Evolutionary conservation across 2,113 vertebrate genomes (phyloP).

Genomic region (Myxocyprinus asiaticus): DNA sequence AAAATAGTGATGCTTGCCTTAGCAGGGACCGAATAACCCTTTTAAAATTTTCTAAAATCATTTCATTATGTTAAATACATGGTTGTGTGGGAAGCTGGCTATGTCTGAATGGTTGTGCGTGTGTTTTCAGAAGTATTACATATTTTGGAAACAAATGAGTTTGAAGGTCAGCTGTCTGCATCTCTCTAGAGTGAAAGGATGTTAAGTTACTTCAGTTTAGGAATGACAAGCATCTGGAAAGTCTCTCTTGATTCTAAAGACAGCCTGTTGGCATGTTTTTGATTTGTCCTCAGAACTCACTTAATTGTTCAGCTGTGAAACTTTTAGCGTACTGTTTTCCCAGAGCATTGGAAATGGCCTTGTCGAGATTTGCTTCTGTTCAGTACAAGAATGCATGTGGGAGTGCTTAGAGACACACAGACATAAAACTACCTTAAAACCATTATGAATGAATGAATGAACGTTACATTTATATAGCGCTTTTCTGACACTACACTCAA

Average conservation of each 20-base stretch:
- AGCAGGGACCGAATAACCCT: background rate
- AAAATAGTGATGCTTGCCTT: background rate
- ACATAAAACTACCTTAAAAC: background rate
- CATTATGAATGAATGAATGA: no score
- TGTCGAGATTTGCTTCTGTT: constrained; percentile 28
- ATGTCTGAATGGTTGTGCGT: background rate
- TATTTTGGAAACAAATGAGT: constrained; percentile 29
- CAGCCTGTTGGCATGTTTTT: constrained; percentile 27
- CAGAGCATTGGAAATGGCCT: constrained; percentile 19
- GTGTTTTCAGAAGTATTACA: constrained; percentile 4
- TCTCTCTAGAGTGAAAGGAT: constrained; percentile 25
- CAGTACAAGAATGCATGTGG: constrained; percentile 29
- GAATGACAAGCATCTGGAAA: constrained; percentile 27
- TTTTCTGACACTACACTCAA: no score
- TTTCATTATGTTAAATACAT: background rate
- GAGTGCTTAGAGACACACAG: constrained; percentile 25
- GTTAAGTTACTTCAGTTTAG: constrained; percentile 2
- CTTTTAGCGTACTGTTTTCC: constrained; percentile 9
- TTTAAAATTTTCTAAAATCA: background rate
- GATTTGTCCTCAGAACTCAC: constrained; percentile 30
- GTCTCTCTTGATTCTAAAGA: constrained; percentile 27
- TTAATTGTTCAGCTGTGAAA: constrained; percentile 42
- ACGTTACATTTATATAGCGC: no score
- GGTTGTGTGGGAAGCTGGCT: background rate
- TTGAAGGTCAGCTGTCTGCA: constrained; percentile 30